phyloP scores from a whole-genome alignment of 2,113 vertebrate genomes.

The Paradisaea rubra region DNA sequence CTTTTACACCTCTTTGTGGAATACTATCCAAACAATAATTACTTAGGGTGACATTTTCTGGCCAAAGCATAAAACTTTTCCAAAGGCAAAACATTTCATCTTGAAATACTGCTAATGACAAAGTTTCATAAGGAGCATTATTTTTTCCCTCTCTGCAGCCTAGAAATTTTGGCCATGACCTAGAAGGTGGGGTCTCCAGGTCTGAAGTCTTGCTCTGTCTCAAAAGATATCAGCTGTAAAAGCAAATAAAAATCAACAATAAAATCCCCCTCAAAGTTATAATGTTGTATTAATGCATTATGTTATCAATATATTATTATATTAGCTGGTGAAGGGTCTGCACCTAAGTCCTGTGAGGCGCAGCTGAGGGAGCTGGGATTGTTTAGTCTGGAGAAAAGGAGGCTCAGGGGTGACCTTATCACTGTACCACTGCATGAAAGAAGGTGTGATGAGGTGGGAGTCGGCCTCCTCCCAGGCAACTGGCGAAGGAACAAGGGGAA shows the following conservation, averaged over 20 bases:
- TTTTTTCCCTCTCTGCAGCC: background rate
- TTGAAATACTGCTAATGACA: background rate
- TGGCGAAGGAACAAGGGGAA: background rate
- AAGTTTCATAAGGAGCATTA: background rate
- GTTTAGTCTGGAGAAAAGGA: background rate
- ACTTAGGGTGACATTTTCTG: background rate
- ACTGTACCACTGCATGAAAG: background rate
- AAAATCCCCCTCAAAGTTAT: background rate
- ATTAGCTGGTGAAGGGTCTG: background rate
- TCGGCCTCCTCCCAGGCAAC: background rate
- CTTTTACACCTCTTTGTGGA: background rate
- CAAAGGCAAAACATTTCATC: background rate
- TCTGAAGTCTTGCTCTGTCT: background rate
- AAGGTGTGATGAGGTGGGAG: accelerated
- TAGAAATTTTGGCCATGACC: background rate
- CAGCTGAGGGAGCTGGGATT: background rate
- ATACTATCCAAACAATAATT: background rate
- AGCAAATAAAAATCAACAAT: background rate
- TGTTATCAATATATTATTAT: background rate
- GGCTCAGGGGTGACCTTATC: background rate
- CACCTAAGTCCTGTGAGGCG: background rate
- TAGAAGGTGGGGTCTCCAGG: background rate
- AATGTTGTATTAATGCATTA: background rate
- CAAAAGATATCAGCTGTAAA: background rate
- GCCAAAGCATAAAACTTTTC: background rate